Base-by-base conservation (phyloP, 2,888 invertebrate species). In the Yponomeuta sedellus region DNA sequence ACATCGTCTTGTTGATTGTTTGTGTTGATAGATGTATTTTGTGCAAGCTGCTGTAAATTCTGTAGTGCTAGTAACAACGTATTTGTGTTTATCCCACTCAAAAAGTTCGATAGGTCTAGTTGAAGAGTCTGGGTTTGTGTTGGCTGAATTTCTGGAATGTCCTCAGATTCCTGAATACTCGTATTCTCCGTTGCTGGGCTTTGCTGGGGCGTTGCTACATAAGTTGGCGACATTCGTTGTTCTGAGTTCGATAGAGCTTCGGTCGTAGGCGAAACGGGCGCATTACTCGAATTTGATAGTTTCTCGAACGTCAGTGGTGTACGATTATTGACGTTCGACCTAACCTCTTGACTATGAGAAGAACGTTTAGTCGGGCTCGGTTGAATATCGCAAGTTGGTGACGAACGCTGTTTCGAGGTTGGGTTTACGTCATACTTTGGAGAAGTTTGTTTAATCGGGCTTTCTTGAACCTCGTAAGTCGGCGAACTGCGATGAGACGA, bases 41-140 rank as follows among this genome's bases (percentile, higher is more conserved):
- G 79, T 39, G 80, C 70, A 12, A 91, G 67, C 68, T 90, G 81
- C 71, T 91, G 87, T 68, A 92, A 80, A 74, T 88, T 91, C 78
- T 89, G 86, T 28, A 92, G 76, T 61, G 91, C 92, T 69, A 88
- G 70, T 63, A 88, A 69, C 34, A 92, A 74, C 44, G 85, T 83
- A 69, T 86, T 83, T 22, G 92, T 83, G 69, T 92, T 88, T 67
- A 92, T 88, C 28, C 85, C 83, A 61, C 85, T 74, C 52, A 91
- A 72, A 66, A 92, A 72, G 72, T 79, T 82, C 10, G 85, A 74
- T 12, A 90, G 70, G 74, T 90, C 84, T 22, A 86, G 22, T 70
- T 78, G 77, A 10, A 77, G 69, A 4, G 39, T 5, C 12, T 6
- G 71, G 52, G 28, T 72, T 57, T 68, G 68, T 25, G 64, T 52